Conservation (phyloP, 2,888 invertebrate genomes). For the Camptogramma bilineatum region DNA sequence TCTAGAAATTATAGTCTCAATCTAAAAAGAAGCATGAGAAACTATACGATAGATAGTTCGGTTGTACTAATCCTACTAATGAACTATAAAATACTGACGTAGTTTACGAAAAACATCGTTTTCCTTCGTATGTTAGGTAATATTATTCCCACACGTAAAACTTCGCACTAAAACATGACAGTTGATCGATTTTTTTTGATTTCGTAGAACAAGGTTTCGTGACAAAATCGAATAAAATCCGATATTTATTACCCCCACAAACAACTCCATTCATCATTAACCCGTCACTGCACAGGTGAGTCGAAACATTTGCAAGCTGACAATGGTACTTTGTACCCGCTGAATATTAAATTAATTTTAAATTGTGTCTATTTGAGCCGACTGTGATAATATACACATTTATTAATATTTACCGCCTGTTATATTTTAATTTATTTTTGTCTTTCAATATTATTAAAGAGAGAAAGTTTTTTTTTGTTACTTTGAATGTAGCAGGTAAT, state of each 20-base stretch:
- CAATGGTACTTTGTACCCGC: not conserved
- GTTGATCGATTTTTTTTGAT: constrained; percentile 1
- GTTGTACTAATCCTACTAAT: no score
- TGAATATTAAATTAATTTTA: no score
- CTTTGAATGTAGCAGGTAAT: no score
- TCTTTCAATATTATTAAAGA: no score
- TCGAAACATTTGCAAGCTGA: not conserved
- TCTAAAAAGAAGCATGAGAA: no score
- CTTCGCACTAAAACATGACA: not conserved
- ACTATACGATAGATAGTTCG: no score
- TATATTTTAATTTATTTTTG: no score
- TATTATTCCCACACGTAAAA: not conserved
- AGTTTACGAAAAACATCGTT: not conserved
- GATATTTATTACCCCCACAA: constrained; percentile 1
- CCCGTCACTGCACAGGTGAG: constrained; percentile 10
- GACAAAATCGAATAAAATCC: constrained; percentile 13
- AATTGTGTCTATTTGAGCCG: no score
- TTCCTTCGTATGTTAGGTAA: not conserved
- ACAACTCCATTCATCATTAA: constrained; percentile 18
- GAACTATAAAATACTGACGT: not conserved
- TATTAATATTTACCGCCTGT: no score
- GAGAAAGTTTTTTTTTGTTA: no score
- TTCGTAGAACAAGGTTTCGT: constrained; percentile 8
- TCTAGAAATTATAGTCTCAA: no score
- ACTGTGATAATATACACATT: no score